These are phyloP conservation scores for Archivesica marissinica DNA, from an alignment of 1,140 invertebrate genomes.

Conservation along the genomic window DNA sequence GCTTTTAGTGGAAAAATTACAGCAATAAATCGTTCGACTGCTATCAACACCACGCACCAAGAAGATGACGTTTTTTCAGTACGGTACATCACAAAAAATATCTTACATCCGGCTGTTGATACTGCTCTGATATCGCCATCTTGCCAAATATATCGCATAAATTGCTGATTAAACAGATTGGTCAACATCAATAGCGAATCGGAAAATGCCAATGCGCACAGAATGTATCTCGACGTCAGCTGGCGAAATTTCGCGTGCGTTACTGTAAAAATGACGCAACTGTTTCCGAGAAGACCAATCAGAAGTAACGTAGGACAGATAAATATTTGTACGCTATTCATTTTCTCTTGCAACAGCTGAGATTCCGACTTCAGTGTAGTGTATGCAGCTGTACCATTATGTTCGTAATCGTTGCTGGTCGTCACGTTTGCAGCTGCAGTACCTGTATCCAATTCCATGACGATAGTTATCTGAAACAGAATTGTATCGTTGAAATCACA, in stretches of 20 bases:
- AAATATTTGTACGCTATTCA: not conserved
- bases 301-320: conserved; percentile 11
- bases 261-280: not conserved
- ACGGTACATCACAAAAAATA: conserved; percentile 25
- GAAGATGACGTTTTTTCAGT: not conserved
- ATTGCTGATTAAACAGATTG: conserved; percentile 34
- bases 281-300: conserved; percentile 15
- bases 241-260: conserved; percentile 12
- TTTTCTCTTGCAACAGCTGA: not conserved
- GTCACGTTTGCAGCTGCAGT: too few species aligned
- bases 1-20: conserved; percentile 6
- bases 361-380: too few species aligned
- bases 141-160: not conserved
- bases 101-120: not conserved
- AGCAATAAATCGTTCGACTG: conserved; percentile 16
- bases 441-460: too few species aligned
- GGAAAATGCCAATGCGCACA: conserved; percentile 30
- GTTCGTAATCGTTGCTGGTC: too few species aligned
- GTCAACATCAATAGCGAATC: conserved; percentile 10
- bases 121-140: not conserved
- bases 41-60: not conserved
- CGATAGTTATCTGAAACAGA: too few species aligned
- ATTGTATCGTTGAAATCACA: too few species aligned
- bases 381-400: too few species aligned
- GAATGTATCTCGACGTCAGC: not conserved